A percentile compares a stretch with the other conserved stretches of the same genome.
Evolutionary conservation across 2,888 invertebrate species (phyloP).

Genomic region (Phalangium opilio): DNA sequence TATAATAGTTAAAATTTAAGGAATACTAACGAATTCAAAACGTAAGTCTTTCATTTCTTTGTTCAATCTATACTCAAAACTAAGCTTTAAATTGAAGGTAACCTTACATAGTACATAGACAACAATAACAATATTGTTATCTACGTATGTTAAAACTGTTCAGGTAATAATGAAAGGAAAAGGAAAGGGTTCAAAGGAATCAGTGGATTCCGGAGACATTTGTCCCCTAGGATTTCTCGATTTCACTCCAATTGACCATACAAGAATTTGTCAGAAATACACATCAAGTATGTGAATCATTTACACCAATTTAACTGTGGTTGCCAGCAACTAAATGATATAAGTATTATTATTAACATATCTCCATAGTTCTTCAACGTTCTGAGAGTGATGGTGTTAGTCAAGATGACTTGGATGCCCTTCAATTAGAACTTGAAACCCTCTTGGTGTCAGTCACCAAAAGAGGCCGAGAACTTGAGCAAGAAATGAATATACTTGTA

Average conservation of each 20-base stretch:
- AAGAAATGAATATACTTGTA: conserved; percentile 28
- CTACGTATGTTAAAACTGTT: too few relatives aligned
- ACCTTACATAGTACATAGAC: too few relatives aligned
- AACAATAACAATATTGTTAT: too few relatives aligned
- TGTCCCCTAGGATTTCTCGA: conserved; percentile 33
- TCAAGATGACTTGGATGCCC: conserved; percentile 71
- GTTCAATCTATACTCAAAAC: too few relatives aligned
- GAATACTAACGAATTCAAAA: too few relatives aligned
- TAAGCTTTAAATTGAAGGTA: too few relatives aligned
- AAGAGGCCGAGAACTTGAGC: conserved; percentile 54
- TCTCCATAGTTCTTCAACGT: conserved; percentile 24
- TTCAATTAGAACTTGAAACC: conserved; percentile 75
- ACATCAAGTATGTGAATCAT: conserved; percentile 22
- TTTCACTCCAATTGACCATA: conserved; percentile 31
- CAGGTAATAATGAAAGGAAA: conserved; percentile 15
- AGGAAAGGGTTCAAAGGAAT: conserved; percentile 19
- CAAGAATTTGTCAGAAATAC: conserved; percentile 28
- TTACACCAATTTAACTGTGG: neutral
- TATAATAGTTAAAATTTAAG: too few relatives aligned
- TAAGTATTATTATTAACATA: neutral
- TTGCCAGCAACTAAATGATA: neutral
- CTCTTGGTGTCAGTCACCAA: conserved; percentile 67
- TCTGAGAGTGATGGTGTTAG: conserved; percentile 58
- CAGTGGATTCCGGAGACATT: conserved; percentile 19
- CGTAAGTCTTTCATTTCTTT: too few relatives aligned